A percentile compares a stretch with the other conserved stretches of the same genome.
Evolutionary conservation across 1,140 invertebrate genomes (phyloP).

Genomic region (Lepidurus apus): DNA sequence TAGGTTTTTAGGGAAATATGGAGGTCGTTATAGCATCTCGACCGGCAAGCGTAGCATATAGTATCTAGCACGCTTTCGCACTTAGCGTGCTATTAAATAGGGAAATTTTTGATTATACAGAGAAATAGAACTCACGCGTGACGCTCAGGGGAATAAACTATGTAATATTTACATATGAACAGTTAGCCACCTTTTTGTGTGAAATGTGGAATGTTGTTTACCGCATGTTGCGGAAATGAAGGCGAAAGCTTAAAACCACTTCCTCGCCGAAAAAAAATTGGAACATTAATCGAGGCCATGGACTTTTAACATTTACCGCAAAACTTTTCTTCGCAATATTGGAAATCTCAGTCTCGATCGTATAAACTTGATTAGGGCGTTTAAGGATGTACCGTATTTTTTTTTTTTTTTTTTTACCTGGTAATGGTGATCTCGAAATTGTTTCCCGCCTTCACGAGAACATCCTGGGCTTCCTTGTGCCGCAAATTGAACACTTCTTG

Average conservation of each 20-base stretch:
- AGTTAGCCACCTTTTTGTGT: neutral
- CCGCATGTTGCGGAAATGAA: conserved; percentile 17
- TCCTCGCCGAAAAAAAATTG: neutral
- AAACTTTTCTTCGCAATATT: too few species aligned
- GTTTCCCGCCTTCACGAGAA: conserved; percentile 78
- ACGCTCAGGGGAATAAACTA: neutral
- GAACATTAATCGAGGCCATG: too few species aligned
- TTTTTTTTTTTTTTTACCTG: conserved; percentile 57
- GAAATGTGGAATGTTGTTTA: neutral
- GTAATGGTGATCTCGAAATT: conserved; percentile 83
- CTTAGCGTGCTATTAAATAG: neutral
- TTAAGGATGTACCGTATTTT: neutral
- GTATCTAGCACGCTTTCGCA: neutral
- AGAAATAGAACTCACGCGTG: too few species aligned
- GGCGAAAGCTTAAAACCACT: neutral
- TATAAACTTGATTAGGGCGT: neutral
- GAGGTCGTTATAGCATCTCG: neutral
- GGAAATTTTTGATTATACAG: neutral
- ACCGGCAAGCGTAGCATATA: neutral
- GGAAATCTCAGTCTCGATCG: too few species aligned
- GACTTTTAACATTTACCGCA: too few species aligned
- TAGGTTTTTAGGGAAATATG: neutral
- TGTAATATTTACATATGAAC: neutral
- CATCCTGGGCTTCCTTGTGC: conserved; percentile 92
- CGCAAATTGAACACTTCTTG: conserved; percentile 72